Percentiles rank a stretch among this genome's conserved stretches.
Conservation (phyloP, 2,888 invertebrate genomes). For the Cerastis rubricosa region DNA sequence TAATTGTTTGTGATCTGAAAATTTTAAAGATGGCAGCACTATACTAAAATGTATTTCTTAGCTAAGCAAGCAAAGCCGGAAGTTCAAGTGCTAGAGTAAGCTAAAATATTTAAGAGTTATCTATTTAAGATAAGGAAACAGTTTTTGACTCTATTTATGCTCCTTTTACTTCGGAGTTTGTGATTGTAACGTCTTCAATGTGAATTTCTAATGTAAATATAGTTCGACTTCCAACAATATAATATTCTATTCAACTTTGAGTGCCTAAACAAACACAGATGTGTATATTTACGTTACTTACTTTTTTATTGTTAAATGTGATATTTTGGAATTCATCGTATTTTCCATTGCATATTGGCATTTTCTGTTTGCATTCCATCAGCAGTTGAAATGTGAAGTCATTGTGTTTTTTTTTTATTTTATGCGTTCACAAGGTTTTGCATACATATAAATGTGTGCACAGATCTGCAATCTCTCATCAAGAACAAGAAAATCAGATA, state of each 20-base stretch:
- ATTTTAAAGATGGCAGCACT: slow-evolving; percentile 16
- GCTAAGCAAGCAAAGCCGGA: neutral
- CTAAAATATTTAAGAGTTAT: slow-evolving; percentile 24
- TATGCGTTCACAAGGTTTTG: slow-evolving; percentile 1
- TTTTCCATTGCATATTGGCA: slow-evolving; percentile 33
- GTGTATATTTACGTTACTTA: slow-evolving; percentile 14
- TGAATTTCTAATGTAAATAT: slow-evolving; percentile 48
- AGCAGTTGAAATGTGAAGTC: slow-evolving; percentile 6
- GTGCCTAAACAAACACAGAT: slow-evolving; percentile 58
- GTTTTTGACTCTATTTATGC: slow-evolving; percentile 58
- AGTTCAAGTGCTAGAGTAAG: slow-evolving; percentile 23
- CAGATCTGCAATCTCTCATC: neutral
- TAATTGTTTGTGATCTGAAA: slow-evolving; percentile 10
- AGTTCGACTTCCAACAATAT: slow-evolving; percentile 27
- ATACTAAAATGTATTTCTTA: neutral
- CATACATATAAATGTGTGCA: neutral
- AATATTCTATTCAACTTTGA: slow-evolving; percentile 45
- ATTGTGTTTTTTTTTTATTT: slow-evolving; percentile 17
- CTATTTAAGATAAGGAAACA: slow-evolving; percentile 24
- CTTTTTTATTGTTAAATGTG: slow-evolving; percentile 12
- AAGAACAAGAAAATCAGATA: neutral
- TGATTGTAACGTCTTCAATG: slow-evolving; percentile 40
- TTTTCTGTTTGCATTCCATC: slow-evolving; percentile 59
- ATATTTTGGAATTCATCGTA: slow-evolving; percentile 18
- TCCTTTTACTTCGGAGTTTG: slow-evolving; percentile 43